Evolutionary conservation across 2,888 invertebrate genomes (phyloP).

Genomic region (Boloria selene): DNA sequence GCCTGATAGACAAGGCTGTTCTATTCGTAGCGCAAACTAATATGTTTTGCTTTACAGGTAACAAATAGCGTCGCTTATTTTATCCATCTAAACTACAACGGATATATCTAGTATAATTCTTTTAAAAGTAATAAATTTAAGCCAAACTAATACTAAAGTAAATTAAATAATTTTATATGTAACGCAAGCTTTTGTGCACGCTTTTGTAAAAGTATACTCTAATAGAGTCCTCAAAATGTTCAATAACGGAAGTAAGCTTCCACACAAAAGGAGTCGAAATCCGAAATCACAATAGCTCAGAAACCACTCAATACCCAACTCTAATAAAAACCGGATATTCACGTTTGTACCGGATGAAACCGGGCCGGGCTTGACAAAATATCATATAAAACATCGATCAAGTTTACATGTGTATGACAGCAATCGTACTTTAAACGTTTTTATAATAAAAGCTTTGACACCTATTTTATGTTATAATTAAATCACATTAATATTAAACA

Average conservation of each 20-base stretch:
- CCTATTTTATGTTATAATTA: neutral
- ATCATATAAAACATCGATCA: slow-evolving; percentile 45
- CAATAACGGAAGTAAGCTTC: slow-evolving; percentile 60
- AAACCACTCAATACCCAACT: slow-evolving; percentile 73
- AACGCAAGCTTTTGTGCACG: neutral
- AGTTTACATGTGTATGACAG: slow-evolving; percentile 2
- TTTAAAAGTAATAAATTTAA: no score
- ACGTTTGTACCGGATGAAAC: slow-evolving; percentile 62
- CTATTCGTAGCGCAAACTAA: no score
- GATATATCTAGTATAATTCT: no score
- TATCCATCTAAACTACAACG: no score
- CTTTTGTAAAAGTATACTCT: slow-evolving; percentile 11
- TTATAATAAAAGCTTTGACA: neutral
- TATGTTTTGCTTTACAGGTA: no score
- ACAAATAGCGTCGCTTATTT: no score
- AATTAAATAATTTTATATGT: no score
- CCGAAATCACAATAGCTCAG: slow-evolving; percentile 66
- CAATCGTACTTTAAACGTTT: neutral
- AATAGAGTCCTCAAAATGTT: slow-evolving; percentile 44
- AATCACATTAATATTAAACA: neutral
- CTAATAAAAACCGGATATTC: slow-evolving; percentile 76
- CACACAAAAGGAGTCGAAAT: slow-evolving; percentile 61
- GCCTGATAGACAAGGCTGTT: no score
- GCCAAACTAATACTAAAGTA: no score
- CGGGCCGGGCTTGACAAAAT: slow-evolving; percentile 50